phyloP scores from a whole-genome alignment of 1,140 invertebrate species.

The Panagrolaimus sp. region DNA sequence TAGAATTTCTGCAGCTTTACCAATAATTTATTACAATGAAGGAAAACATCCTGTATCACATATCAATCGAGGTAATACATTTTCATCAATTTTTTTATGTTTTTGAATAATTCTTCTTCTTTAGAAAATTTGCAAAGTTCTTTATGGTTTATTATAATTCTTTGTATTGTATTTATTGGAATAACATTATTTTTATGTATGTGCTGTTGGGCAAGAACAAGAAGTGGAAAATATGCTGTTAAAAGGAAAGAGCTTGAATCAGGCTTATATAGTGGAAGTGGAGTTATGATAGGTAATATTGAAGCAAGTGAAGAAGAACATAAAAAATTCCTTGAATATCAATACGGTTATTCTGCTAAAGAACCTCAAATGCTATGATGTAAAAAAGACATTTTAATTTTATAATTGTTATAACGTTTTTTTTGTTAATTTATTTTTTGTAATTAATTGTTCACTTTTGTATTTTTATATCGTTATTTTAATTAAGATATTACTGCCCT shows the following conservation, averaged over 20 bases:
- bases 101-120: conserved; percentile 16
- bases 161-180: conserved; percentile 39
- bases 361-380: conserved; percentile 11
- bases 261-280: conserved; percentile 20
- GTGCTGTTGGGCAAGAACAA: conserved; percentile 30
- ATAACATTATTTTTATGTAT: conserved; percentile 41
- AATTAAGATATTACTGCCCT: too few relatives aligned
- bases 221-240: conserved; percentile 34
- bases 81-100: neutral
- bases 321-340: conserved; percentile 29
- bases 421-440: too few relatives aligned
- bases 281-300: neutral
- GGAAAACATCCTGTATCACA: conserved; percentile 16
- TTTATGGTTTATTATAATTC: conserved; percentile 52
- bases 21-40: conserved; percentile 37
- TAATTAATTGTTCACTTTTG: too few relatives aligned
- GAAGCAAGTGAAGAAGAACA: conserved; percentile 21
- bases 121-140: conserved; percentile 51
- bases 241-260: conserved; percentile 42
- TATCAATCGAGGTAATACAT: conserved; percentile 44
- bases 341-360: conserved; percentile 14
- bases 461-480: too few relatives aligned
- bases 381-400: too few relatives aligned
- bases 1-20: conserved; percentile 22
- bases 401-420: too few relatives aligned